These are phyloP conservation scores for Stegostoma tigrinum DNA, from an alignment of 2,113 vertebrate species.

Conservation along the genomic window DNA sequence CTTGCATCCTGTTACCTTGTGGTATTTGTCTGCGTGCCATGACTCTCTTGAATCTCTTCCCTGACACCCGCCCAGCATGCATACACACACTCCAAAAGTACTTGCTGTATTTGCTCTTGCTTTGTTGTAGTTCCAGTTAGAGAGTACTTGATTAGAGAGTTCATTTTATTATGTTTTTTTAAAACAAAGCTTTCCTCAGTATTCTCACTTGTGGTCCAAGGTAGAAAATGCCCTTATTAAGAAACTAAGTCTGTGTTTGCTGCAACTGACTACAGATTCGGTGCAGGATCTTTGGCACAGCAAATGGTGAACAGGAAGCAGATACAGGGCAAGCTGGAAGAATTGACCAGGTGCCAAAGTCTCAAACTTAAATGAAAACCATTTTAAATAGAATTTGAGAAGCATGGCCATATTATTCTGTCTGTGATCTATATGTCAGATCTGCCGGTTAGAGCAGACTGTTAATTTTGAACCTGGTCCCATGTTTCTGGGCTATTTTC, in stretches of 20 bases:
- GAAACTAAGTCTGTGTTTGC: background rate
- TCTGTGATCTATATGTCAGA: background rate
- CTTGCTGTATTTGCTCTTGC: background rate
- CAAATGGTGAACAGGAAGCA: conserved; percentile 6
- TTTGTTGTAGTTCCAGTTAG: background rate
- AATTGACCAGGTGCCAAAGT: background rate
- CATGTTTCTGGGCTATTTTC: background rate
- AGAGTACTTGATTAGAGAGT: background rate
- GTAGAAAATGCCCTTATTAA: background rate
- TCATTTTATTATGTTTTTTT: background rate
- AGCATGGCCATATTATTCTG: background rate
- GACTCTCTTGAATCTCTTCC: background rate
- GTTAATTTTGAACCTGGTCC: background rate
- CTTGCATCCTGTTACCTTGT: background rate
- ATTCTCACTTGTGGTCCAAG: background rate
- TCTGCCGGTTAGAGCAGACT: background rate
- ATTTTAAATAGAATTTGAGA: background rate
- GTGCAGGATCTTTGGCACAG: conserved; percentile 17
- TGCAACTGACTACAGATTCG: background rate
- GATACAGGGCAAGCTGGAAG: background rate
- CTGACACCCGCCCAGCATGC: too few species aligned
- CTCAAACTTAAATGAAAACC: background rate
- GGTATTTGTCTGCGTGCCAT: background rate
- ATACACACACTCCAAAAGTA: background rate
- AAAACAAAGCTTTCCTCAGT: background rate